Conservation (phyloP, 2,797 vertebrate genomes). For the Bovichtus diacanthus region DNA sequence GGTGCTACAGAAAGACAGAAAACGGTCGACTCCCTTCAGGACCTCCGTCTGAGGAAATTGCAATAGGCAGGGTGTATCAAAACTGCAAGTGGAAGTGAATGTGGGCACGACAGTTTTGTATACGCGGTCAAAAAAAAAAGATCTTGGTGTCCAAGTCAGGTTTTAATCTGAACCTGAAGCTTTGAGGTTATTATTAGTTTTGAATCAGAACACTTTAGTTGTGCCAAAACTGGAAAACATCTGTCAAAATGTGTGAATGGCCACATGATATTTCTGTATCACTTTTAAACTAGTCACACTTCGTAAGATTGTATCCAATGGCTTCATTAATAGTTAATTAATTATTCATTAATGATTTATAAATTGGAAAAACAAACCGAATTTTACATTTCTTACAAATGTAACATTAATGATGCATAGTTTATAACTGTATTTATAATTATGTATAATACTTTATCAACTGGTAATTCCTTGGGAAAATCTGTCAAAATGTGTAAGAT, state of each 20-base stretch:
- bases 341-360: background rate
- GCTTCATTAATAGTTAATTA: background rate
- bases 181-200: conserved; percentile 32
- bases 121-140: conserved; percentile 30
- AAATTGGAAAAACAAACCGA: too few species aligned
- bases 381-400: too few species aligned
- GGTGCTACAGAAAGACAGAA: conserved; percentile 69
- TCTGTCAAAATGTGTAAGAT: background rate
- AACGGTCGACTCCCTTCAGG: conserved; percentile 76
- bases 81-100: conserved; percentile 70
- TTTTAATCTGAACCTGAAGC: conserved; percentile 20
- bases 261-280: background rate
- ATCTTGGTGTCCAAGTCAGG: conserved; percentile 7
- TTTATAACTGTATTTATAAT: too few species aligned
- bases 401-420: too few species aligned
- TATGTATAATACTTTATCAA: background rate
- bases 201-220: background rate
- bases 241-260: background rate
- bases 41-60: conserved; percentile 80
- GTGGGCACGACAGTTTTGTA: conserved; percentile 49
- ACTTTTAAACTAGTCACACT: background rate
- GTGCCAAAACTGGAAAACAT: conserved; percentile 1
- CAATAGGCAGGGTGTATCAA: conserved; percentile 58
- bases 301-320: background rate
- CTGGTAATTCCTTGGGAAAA: background rate